Evolutionary conservation across 2,797 vertebrate genomes (phyloP).

Genomic region (Neosilurus hyrtlii): DNA sequence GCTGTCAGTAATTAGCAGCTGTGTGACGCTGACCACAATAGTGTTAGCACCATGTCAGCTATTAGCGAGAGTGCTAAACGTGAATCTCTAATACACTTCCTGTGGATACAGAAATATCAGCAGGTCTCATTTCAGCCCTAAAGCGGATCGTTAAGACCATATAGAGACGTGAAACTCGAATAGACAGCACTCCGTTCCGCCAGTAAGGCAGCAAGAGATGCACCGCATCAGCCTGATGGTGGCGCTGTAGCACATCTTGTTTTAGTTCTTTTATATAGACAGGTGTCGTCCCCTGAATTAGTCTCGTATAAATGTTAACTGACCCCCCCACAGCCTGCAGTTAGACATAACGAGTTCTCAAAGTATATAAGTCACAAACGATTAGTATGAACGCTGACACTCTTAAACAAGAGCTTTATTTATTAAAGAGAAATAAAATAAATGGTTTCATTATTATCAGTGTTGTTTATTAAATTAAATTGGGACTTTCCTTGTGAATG

Average conservation of each 20-base stretch:
- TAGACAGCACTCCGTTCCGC: neutral
- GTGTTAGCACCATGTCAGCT: neutral
- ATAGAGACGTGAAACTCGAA: neutral
- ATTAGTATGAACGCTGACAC: too few species aligned
- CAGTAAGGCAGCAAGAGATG: neutral
- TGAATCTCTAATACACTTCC: neutral
- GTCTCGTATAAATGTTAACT: neutral
- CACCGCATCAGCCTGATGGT: neutral
- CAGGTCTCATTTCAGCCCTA: neutral
- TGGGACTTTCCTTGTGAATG: neutral
- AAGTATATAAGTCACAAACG: too few species aligned
- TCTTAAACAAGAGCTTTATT: neutral
- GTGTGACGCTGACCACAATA: neutral
- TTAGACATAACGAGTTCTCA: neutral
- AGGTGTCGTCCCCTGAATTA: neutral
- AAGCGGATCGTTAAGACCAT: neutral
- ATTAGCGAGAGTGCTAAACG: neutral
- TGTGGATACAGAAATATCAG: neutral
- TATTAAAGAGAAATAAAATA: neutral
- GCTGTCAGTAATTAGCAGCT: neutral
- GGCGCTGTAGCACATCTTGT: neutral
- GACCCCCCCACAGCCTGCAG: neutral
- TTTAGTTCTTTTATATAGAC: too few species aligned
- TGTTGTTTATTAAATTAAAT: too few species aligned
- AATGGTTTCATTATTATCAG: neutral